Base-by-base conservation (phyloP, 1,140 invertebrate species). In the Leucophenga varia region DNA sequence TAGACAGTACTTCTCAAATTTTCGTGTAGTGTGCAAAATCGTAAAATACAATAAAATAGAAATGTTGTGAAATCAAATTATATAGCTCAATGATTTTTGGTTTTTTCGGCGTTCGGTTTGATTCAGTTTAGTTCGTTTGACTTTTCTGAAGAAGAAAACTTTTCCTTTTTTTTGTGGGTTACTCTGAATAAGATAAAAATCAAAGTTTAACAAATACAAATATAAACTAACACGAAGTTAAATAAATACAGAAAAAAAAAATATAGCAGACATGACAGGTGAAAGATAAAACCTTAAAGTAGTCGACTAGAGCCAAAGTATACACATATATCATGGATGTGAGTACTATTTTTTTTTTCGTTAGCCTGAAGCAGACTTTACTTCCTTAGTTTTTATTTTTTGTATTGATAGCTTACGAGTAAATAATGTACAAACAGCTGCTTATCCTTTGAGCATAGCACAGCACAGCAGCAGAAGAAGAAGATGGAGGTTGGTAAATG, bases 381-480 rank as follows among this genome's bases (percentile, higher is more conserved):
- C n/a, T n/a, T n/a, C n/a, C n/a, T n/a, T n/a, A n/a, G n/a, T n/a
- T n/a, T n/a, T n/a, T n/a, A n/a, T n/a, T n/a, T 16, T 32, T 25
- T 42, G 53, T 67, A 67, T 67, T 59, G 63, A 67, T 67, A 64
- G 56, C 59, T 67, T 67, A 67, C 59, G 59, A 63, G 63, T 67
- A 67, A 67, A 67, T 67, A 67, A 67, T 67, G 64, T 67, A 67
- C 64, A 67, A 67, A 67, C 63, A 67, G 59, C 63, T 67, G 63
- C 63, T 67, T 63, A 63, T 67, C 54, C 63, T 43, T 59, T 38
- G 31, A 34, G 31, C 31, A 34, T n/a, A n/a, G n/a, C 31, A 34
- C 31, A 13, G 6, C 25, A 25, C 22, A 25, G 22, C 22, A 10
- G 10, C 22, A 25, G 22, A n/a, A 10, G 22, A 25, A 5, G 22